Evolutionary conservation across 1,140 invertebrate genomes (phyloP).

Genomic region (Papilio polytes): DNA sequence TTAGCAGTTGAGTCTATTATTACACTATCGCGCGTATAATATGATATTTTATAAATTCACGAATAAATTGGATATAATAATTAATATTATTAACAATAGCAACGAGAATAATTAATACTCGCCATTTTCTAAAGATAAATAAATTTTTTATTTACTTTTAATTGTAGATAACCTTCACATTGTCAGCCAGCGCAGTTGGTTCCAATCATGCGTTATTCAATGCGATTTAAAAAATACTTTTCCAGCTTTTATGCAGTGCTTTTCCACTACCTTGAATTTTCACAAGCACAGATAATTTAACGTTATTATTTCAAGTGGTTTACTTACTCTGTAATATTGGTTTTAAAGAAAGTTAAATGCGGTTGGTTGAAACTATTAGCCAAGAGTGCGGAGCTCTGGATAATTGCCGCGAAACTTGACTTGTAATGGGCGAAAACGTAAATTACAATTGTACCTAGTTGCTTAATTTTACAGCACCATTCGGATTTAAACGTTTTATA

Average conservation of each 20-base stretch:
- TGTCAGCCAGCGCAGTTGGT: too few relatives aligned
- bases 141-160: too few relatives aligned
- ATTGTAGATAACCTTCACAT: too few relatives aligned
- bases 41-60: too few relatives aligned
- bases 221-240: too few relatives aligned
- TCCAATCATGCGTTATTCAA: too few relatives aligned
- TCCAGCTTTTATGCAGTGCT: neutral
- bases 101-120: too few relatives aligned
- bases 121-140: too few relatives aligned
- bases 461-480: constrained; percentile 14
- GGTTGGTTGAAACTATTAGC: constrained; percentile 10
- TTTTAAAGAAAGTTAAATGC: neutral
- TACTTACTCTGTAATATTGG: neutral
- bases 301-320: too few relatives aligned
- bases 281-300: neutral
- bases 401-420: constrained; percentile 69
- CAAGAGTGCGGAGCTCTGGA: constrained; percentile 58
- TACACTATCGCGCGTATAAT: neutral
- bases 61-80: too few relatives aligned
- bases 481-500: constrained; percentile 17
- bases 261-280: neutral
- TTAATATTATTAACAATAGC: too few relatives aligned
- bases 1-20: neutral
- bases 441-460: constrained; percentile 25
- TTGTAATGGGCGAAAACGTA: constrained; percentile 59